phyloP scores from a whole-genome alignment of 2,797 vertebrate genomes.

The Melanotaenia pygmaea region DNA sequence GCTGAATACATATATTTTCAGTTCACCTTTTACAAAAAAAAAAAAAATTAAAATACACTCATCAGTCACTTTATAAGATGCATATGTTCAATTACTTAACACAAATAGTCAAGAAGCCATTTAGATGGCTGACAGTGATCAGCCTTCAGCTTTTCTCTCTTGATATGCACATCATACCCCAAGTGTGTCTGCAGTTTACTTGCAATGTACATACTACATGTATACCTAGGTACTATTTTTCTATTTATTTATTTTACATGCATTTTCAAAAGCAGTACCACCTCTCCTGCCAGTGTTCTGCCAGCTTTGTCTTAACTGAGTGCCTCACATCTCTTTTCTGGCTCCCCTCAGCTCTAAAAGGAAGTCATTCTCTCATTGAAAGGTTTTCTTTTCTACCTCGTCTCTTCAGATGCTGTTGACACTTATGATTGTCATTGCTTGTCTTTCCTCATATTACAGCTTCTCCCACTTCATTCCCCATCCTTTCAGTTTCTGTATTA shows the following conservation, averaged over 20 bases:
- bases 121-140: conserved; percentile 54
- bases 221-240: not conserved
- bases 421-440: conserved; percentile 44
- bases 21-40: no score
- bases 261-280: conserved; percentile 10
- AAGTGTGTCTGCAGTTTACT: not conserved
- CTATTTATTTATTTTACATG: not conserved
- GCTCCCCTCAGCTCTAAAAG: conserved; percentile 19
- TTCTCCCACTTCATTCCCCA: conserved; percentile 3
- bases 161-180: conserved; percentile 25
- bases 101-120: conserved; percentile 6
- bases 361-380: conserved; percentile 39
- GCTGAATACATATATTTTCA: no score
- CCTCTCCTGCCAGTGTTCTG: not conserved
- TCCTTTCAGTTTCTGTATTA: conserved; percentile 59
- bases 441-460: conserved; percentile 51
- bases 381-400: conserved; percentile 38
- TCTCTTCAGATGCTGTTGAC: conserved; percentile 40
- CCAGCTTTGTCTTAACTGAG: conserved; percentile 13
- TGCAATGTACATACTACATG: not conserved
- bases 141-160: conserved; percentile 34
- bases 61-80: no score
- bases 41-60: not conserved
- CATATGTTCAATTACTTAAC: no score
- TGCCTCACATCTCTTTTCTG: conserved; percentile 2